phyloP scores from a whole-genome alignment of 2,797 vertebrate species.

The Gouania willdenowi region DNA sequence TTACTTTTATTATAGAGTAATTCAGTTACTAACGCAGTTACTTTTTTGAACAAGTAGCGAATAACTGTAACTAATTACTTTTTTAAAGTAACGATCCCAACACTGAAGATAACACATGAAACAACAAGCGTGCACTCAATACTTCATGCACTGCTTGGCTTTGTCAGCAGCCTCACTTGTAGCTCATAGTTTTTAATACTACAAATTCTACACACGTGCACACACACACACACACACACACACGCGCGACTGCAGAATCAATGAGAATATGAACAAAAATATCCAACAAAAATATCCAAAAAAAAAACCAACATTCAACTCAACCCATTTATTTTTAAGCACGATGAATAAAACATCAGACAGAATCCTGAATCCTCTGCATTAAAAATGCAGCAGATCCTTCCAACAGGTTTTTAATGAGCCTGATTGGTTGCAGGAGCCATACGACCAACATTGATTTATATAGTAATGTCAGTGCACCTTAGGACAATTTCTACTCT shows the following conservation, averaged over 20 bases:
- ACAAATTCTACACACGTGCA: slow-evolving; percentile 11
- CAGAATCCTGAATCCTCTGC: slow-evolving; percentile 53
- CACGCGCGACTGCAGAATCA: slow-evolving; percentile 28
- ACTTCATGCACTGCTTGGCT: not conserved
- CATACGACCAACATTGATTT: slow-evolving; percentile 21
- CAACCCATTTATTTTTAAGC: slow-evolving; percentile 65
- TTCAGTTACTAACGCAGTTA: too few relatives aligned
- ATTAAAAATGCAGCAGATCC: slow-evolving; percentile 55
- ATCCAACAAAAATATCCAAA: slow-evolving; percentile 54
- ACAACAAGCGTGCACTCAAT: not conserved
- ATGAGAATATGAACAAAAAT: slow-evolving; percentile 29
- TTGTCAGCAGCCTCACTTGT: not conserved
- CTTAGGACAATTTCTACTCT: slow-evolving; percentile 16
- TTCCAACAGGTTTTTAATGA: slow-evolving; percentile 64
- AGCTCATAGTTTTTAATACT: not conserved
- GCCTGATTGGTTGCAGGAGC: slow-evolving; percentile 43
- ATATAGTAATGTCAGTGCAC: slow-evolving; percentile 16
- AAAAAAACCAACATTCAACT: slow-evolving; percentile 53
- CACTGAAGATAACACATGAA: slow-evolving; percentile 6
- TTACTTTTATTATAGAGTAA: too few relatives aligned
- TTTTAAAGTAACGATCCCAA: too few relatives aligned
- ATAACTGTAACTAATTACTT: too few relatives aligned
- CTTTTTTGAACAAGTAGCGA: too few relatives aligned
- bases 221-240: not conserved
- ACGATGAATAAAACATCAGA: slow-evolving; percentile 68